Base-by-base conservation (phyloP, 35 echinoderm and acorn worm species). In the Patiria miniata region DNA sequence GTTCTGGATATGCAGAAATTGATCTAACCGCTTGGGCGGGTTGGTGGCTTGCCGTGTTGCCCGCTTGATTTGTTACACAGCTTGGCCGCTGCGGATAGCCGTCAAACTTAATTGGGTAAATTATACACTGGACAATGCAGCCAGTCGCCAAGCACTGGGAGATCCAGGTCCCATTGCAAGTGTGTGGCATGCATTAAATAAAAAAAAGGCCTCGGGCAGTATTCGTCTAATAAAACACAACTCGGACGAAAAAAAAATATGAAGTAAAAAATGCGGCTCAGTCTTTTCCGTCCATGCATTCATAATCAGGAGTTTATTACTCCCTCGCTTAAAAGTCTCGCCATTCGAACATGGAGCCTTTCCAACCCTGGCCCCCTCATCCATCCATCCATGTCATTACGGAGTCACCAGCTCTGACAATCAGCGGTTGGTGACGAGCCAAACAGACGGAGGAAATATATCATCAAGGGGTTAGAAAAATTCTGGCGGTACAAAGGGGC, bases 391-490 rank as follows among this genome's bases (percentile, higher is more conserved):
- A 47, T 47, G 42, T 47, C 42, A 47, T 73, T 73, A 73, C 65
- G 34, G 34, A 73, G 65, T 73, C 65, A 73, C 65, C 65, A 73
- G 65, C 65, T 30, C 65, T 34, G 65, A 73, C 65, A 73, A 73
- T 73, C 65, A 73, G 65, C 65, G 26, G 42, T 34, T 15, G 34
- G 26, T 73, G 65, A 73, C 26, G 65, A 73, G 65, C 65, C 65
- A 73, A 73, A 73, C 65, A 73, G 65, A 73, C 34, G 65, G 65
- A 73, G 65, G 65, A 73, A 73, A 73, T 73, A 73, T 73, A 73
- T 73, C 65, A 73, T 73, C 65, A 73, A 73, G 65, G 34, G 65
- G 65, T 73, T 73, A 73, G 65, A 26, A 30, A 73, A 73, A 73
- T 73, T 73, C 65, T 73, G 29, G 65, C 65, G 65, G 65, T 73